Evolutionary conservation across 1,140 invertebrate species (phyloP).

Genomic region (Acyrthosiphon pisum): DNA sequence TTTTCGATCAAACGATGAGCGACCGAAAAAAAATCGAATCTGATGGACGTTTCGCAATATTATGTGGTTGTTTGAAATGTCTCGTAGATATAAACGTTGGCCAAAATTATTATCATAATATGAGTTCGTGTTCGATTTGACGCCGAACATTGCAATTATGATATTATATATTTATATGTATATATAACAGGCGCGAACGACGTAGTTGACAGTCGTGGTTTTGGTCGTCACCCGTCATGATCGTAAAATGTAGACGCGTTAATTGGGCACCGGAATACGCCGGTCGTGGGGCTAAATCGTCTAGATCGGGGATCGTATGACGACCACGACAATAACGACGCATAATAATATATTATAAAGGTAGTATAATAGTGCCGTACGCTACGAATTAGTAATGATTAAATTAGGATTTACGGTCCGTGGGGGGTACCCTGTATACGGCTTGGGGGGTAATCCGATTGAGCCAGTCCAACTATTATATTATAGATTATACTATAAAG

Average conservation of each 20-base stretch:
- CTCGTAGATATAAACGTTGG: too few relatives aligned
- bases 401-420: background rate
- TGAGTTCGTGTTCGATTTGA: background rate
- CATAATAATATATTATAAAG: background rate
- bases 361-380: background rate
- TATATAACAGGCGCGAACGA: too few relatives aligned
- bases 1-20: background rate
- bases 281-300: background rate
- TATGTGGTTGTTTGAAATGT: background rate
- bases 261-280: background rate
- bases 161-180: too few relatives aligned
- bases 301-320: background rate
- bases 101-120: background rate
- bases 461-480: background rate
- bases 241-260: background rate
- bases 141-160: background rate
- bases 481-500: background rate
- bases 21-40: background rate
- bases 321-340: background rate
- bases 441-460: background rate
- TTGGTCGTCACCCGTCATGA: background rate
- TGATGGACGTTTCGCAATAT: background rate
- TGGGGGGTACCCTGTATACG: background rate
- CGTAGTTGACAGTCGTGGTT: background rate
- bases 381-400: background rate